phyloP scores from a whole-genome alignment of 2,888 invertebrate genomes.

The Drosophila macrospina region DNA sequence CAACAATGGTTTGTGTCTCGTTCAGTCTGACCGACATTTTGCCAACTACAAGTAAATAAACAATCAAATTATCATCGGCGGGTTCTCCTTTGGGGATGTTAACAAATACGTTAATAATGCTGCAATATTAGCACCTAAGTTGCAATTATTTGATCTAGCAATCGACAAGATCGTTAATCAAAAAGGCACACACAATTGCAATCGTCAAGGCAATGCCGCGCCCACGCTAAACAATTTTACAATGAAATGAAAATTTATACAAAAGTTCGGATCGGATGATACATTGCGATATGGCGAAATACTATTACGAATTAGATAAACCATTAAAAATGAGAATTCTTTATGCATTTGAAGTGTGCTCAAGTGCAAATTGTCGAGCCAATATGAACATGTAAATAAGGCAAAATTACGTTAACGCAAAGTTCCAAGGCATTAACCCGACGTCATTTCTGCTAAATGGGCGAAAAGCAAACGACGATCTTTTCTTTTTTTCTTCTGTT shows the following conservation, averaged over 20 bases:
- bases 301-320: slow-evolving; percentile 9
- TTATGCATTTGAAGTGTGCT: neutral
- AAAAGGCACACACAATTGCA: slow-evolving; percentile 46
- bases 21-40: slow-evolving; percentile 83
- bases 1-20: slow-evolving; percentile 83
- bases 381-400: slow-evolving; percentile 51
- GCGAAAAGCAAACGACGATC: slow-evolving; percentile 21
- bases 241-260: slow-evolving; percentile 13
- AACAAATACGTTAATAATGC: slow-evolving; percentile 27
- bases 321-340: slow-evolving; percentile 13
- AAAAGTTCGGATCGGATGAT: slow-evolving; percentile 6
- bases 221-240: slow-evolving; percentile 34
- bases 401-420: slow-evolving; percentile 11
- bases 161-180: slow-evolving; percentile 53
- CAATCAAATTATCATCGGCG: slow-evolving; percentile 16
- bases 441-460: slow-evolving; percentile 39
- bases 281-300: neutral
- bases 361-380: slow-evolving; percentile 38
- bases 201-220: slow-evolving; percentile 63
- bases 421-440: slow-evolving; percentile 60
- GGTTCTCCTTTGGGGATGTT: neutral
- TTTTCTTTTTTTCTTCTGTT: slow-evolving; percentile 1
- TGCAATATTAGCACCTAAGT: slow-evolving; percentile 59
- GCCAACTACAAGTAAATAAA: slow-evolving; percentile 49
- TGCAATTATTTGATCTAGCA: slow-evolving; percentile 39